Conservation (phyloP, 1,140 invertebrate species). For the Nebria ingens region DNA sequence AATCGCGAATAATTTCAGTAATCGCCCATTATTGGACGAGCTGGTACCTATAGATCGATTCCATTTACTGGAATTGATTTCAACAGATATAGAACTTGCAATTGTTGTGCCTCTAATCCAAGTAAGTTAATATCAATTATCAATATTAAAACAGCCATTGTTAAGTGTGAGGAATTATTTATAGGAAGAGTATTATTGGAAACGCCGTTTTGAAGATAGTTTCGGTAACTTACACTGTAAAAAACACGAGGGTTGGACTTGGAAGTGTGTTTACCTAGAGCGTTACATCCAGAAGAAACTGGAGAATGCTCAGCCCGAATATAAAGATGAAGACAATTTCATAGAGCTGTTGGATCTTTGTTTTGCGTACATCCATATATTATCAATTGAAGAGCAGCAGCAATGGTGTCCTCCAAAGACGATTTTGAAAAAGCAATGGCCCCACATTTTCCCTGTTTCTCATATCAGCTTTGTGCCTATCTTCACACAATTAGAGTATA, state of each 20-base stretch:
- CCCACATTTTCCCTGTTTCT: conserved; percentile 24
- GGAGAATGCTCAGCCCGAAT: conserved; percentile 30
- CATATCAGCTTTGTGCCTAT: conserved; percentile 30
- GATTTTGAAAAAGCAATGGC: conserved; percentile 27
- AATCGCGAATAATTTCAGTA: neutral
- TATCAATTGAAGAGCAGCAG: conserved; percentile 29
- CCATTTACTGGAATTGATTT: neutral
- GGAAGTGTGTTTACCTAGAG: conserved; percentile 31
- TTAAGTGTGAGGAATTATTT: neutral
- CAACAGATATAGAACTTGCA: neutral
- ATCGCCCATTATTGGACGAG: neutral
- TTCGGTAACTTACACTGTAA: conserved; percentile 19
- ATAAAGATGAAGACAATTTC: conserved; percentile 30
- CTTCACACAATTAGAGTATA: conserved; percentile 20
- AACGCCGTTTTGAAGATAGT: conserved; percentile 23
- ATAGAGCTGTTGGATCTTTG: conserved; percentile 25
- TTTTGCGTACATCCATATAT: conserved; percentile 23
- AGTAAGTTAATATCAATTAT: neutral
- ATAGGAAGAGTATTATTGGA: conserved; percentile 32
- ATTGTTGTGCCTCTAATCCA: neutral
- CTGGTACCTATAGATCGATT: neutral
- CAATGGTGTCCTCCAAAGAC: conserved; percentile 27
- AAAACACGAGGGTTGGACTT: conserved; percentile 24
- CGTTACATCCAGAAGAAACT: conserved; percentile 27
- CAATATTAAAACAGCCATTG: neutral